Conservation (phyloP, 1,140 invertebrate genomes). For the Drosophila takahashii region DNA sequence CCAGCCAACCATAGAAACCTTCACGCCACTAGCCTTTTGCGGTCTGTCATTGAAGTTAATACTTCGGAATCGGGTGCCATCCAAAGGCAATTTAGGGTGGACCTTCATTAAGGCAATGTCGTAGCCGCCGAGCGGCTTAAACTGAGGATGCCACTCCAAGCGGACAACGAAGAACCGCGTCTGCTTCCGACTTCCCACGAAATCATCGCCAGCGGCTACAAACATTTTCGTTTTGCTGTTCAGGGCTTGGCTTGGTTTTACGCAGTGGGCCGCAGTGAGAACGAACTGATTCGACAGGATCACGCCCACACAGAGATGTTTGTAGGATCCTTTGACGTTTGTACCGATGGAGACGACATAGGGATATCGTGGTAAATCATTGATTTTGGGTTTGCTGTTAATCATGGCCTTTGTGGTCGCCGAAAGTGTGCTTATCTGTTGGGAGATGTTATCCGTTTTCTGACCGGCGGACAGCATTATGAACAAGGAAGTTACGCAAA, state of each 20-base stretch:
- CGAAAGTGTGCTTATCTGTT: not conserved
- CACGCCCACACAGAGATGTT: constrained; percentile 61
- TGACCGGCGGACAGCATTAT: not conserved
- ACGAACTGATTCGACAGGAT: constrained; percentile 49
- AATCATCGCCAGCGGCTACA: constrained; percentile 33
- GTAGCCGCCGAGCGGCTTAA: constrained; percentile 34
- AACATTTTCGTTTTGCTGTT: not conserved
- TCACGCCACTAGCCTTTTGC: not conserved
- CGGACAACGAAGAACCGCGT: constrained; percentile 12
- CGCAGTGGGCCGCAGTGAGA: constrained; percentile 57
- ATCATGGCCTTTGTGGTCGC: not conserved
- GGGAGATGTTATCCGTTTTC: not conserved
- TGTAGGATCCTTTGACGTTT: constrained; percentile 10
- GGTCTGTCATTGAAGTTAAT: constrained; percentile 12
- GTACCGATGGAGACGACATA: constrained; percentile 66
- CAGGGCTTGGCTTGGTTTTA: not conserved
- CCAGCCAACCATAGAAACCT: constrained; percentile 49
- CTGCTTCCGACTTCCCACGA: constrained; percentile 6
- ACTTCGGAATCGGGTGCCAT: constrained; percentile 25
- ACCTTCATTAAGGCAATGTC: constrained; percentile 52
- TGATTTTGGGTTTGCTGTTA: no score
- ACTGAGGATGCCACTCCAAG: constrained; percentile 23
- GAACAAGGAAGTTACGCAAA: not conserved
- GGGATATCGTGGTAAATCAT: constrained; percentile 7
- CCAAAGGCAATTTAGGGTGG: constrained; percentile 24